Evolutionary conservation across 2,797 vertebrate genomes (phyloP), one percentile per base, ranked within the genome.

Genomic region (Sebastes itinus): DNA sequence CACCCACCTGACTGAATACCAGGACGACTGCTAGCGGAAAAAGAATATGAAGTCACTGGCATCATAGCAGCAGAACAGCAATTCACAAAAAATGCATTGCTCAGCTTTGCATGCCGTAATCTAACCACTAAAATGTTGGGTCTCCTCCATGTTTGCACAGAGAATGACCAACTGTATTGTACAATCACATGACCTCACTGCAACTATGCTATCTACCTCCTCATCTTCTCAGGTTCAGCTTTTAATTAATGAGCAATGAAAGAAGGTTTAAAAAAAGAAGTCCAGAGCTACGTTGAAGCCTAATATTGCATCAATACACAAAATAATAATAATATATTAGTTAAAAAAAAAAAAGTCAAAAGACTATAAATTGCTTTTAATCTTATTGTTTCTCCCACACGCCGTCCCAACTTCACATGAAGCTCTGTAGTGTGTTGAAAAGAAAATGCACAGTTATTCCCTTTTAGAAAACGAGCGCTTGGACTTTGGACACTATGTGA

Each of bases 121-220:
- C 7, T 18, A 6, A 25, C 56, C 63, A 55, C 35, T 32, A 49
- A 70, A 25, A 63, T 52, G 55, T 38, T 63, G 56, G 2, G 23
- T 70, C 62, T 33, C 38, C 27, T 46, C 33, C 66, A 78, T 13
- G 20, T 73, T 64, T 55, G 54, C 54, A 60, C 38, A 2, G 20
- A 70, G 55, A 78, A 73, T 69, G 69, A 84, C 79, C 46, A 38
- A 30, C 63, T 69, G 46, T 76, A 88, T 78, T 58, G 58, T 75
- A 59, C 68, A 67, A 81, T 71, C 63, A 16, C 10, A 7, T 59
- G 66, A 84, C 72, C 68, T 84, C 70, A 64, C 32, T 62, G 3
- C 83, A 81, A 27, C 77, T 16, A 35, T 73, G 78, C 67, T 58
- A 3, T 83, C 90, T 92, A 92, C 89, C 89, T 91, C 90, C 64